Percentiles rank a stretch among this genome's conserved stretches.
Evolutionary conservation across 2,888 invertebrate species (phyloP).

Genomic region (Athalia cordata): DNA sequence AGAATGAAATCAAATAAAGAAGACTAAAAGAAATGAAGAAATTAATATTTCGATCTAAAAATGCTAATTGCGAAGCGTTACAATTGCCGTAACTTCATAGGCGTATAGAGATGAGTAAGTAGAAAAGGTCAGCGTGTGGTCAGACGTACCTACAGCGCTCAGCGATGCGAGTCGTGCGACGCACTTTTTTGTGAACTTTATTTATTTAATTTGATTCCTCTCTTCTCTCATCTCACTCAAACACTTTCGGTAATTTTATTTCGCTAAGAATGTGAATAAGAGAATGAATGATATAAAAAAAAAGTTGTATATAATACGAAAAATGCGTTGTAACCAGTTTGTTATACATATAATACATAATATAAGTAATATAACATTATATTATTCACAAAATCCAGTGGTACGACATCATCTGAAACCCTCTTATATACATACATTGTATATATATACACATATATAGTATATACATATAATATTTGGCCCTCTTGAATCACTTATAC

Average conservation of each 20-base stretch:
- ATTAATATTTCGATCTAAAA: too few relatives aligned
- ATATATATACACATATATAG: not conserved
- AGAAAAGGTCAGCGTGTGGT: conserved; percentile 18
- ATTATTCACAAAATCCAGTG: too few relatives aligned
- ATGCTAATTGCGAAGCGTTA: too few relatives aligned
- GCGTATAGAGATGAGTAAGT: not conserved
- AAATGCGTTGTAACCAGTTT: too few relatives aligned
- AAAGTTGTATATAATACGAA: not conserved
- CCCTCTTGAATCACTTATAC: conserved; percentile 36
- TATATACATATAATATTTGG: not conserved
- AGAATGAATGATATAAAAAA: not conserved
- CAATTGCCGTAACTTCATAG: too few relatives aligned
- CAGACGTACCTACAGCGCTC: not conserved
- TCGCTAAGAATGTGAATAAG: not conserved
- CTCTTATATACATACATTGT: not conserved
- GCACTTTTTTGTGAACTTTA: not conserved
- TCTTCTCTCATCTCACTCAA: not conserved
- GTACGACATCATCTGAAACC: not conserved
- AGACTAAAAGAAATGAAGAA: too few relatives aligned
- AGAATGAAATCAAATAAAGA: too few relatives aligned
- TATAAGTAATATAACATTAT: too few relatives aligned
- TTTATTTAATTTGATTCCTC: too few relatives aligned
- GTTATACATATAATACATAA: too few relatives aligned
- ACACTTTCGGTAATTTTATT: not conserved
- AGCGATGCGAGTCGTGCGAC: not conserved